phyloP scores from a whole-genome alignment of 2,888 invertebrate species.

The Pachydiplax longipennis region DNA sequence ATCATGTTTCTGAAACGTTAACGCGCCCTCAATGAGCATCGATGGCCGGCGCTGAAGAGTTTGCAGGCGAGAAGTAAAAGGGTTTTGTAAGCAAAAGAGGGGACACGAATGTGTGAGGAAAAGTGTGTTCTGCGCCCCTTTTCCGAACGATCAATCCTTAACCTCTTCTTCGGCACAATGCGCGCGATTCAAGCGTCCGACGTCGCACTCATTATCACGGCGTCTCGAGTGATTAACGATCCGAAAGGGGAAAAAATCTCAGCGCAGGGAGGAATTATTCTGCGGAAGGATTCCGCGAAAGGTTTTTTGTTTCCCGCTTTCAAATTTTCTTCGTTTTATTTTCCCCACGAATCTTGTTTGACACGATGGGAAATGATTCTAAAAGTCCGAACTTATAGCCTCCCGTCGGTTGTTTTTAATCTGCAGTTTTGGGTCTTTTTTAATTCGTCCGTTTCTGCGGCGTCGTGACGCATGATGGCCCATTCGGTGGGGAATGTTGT shows the following conservation, averaged over 20 bases:
- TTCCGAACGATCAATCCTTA: not conserved
- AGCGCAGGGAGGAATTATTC: not conserved
- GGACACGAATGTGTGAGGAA: not conserved
- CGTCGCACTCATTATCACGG: not conserved
- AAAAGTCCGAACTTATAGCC: too few species aligned
- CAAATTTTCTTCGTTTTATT: not conserved
- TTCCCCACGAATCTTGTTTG: not conserved
- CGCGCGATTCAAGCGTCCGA: not conserved
- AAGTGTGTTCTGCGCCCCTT: not conserved
- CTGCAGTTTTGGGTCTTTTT: too few species aligned
- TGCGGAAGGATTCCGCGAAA: not conserved
- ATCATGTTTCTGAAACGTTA: not conserved
- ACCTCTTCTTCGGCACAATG: not conserved
- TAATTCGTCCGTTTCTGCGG: too few species aligned
- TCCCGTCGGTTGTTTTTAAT: too few species aligned
- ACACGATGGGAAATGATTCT: too few species aligned
- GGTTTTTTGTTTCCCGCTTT: not conserved
- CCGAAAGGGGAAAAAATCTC: not conserved
- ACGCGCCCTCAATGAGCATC: not conserved
- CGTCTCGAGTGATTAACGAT: not conserved
- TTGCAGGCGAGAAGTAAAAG: not conserved
- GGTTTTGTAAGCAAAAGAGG: not conserved
- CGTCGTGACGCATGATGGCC: too few species aligned
- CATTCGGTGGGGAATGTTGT: too few species aligned
- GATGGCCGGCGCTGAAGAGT: not conserved